Base-by-base conservation (phyloP, 2,888 invertebrate species). In the Drosophila neonasuta region DNA sequence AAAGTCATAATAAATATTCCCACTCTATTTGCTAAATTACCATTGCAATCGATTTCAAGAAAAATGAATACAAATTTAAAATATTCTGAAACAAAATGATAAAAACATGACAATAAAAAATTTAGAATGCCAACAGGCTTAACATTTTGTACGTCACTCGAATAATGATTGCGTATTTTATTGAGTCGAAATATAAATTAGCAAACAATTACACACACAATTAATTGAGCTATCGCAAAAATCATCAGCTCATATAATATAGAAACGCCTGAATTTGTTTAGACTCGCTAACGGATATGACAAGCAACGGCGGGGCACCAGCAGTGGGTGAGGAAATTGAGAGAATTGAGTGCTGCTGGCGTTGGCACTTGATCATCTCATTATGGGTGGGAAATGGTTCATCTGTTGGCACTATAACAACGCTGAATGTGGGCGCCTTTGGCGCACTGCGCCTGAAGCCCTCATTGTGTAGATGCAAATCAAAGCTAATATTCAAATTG, bases 211-310 rank as follows among this genome's bases (percentile, higher is more conserved):
- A 51, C 30, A 70, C 17, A 44, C 17, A 30, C 30, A 66, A 56
- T 69, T 79, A 50, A 71, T 62, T 59, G 49, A 54, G 50, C 39
- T 52, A 44, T 48, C 20, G 48, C 45, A 36, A 20, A 58, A 46
- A 62, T 71, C 65, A 71, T 84, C 71, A 89, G 59, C 86, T 89
- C 57, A 89, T 89, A 86, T 87, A 81, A 73, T 90, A 90, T 24
- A 90, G 61, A 80, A 90, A 90, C 10, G 89, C 89, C 59, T 90
- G 91, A 61, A 91, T 87, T 63, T 91, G 90, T 57, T 90, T 91
- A 2, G 91, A 90, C 50, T 89, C 89, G 72, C 89, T 89, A 10
- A 90, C 81, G n/a, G 90, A 88, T n/a, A 89, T 71, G 41, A 91
- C 69, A 9, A 91, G 72, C 51, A 91, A 55, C 2, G 90, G 90